phyloP scores from a whole-genome alignment of 2,888 invertebrate genomes.

The Apodemia hepburni region DNA sequence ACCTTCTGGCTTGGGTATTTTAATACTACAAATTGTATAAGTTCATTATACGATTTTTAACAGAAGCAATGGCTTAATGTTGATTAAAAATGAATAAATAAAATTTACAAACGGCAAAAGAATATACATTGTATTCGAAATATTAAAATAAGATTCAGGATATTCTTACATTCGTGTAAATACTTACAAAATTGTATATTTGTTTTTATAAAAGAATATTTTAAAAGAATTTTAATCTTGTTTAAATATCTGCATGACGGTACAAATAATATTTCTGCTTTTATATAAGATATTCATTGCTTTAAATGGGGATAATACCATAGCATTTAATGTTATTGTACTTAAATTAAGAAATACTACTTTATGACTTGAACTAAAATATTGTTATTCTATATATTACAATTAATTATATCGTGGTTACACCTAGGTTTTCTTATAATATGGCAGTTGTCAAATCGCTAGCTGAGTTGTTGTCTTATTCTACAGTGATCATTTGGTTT shows the following conservation, averaged over 20 bases:
- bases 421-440: constrained; percentile 69
- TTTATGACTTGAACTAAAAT: constrained; percentile 75
- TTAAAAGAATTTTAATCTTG: neutral
- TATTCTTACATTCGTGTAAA: neutral
- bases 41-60: neutral
- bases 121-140: constrained; percentile 8
- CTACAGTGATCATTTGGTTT: constrained; percentile 55
- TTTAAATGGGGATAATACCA: constrained; percentile 14
- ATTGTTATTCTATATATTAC: constrained; percentile 38
- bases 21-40: constrained; percentile 12
- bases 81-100: neutral
- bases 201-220: neutral
- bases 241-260: neutral
- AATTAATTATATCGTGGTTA: constrained; percentile 43
- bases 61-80: neutral
- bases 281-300: constrained; percentile 1
- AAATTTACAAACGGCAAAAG: neutral
- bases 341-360: constrained; percentile 75
- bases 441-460: constrained; percentile 78
- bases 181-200: neutral
- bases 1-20: constrained; percentile 3
- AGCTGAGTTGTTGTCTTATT: constrained; percentile 66
- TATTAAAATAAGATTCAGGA: constrained; percentile 2
- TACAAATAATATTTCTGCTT: neutral
- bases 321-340: constrained; percentile 42